Evolutionary conservation across 2,888 invertebrate species (phyloP), one percentile per base, ranked within the genome.

Genomic region (Drosophila demipolita): DNA sequence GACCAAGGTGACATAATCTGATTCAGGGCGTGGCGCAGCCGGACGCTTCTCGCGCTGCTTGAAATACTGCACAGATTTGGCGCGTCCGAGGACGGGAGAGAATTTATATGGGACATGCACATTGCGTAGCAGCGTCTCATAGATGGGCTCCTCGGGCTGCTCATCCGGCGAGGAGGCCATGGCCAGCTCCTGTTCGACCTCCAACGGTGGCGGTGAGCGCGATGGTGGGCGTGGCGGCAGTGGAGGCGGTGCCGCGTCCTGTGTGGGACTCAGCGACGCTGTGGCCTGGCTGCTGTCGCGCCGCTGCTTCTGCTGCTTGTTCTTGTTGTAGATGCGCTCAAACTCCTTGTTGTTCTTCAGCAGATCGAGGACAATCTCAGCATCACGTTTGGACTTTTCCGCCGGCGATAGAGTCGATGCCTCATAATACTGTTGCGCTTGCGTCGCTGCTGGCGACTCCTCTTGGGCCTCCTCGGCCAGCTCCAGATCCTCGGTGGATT

Each of bases 271-370:
- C 0, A 78, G 59, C 4, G 82, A 73, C 12, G 60, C 58, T 26
- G 67, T 74, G 0, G 76, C 58, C 26, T 80, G 78, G 60, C 87
- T 89, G 38, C 90, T 91, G 0, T 91, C 89, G 26, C 92, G 92
- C 83, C 93, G 93, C 92, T 93, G 94, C 74, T 96, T 95, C 83
- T 96, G 96, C 84, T 93, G 94, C 70, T 96, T 95, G 83, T 96
- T 96, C 85, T 96, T 96, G 81, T 96, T 96, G 33, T 97, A 93
- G 50, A 97, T 94, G 77, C 96, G 95, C 80, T 97, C 96, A 79
- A 97, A 97, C 75, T 97, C 97, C 82, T 96, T 95, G 89, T 96
- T 97, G 91, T 97, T 96, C 95, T 97, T 95, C 7, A 98, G 93
- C 17, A 97, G 94, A 90, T 97, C 97, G 1, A 97, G 96, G 58